Conservation (phyloP, 64 coral and sea anemone genomes). For the Pocillopora damicornis region DNA sequence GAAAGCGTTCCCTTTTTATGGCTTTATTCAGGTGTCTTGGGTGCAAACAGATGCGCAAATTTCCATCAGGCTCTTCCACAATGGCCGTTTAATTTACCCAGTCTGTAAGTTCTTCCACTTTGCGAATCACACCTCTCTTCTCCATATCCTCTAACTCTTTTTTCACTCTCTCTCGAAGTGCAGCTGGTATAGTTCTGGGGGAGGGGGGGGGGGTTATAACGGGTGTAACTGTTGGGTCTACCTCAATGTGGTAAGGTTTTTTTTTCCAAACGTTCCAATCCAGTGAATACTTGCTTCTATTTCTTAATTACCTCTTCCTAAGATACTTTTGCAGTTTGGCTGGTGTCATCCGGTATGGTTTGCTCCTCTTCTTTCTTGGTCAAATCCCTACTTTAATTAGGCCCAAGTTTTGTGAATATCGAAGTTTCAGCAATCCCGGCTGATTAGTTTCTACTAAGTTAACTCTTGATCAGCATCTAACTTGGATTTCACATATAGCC, state of each 20-base stretch:
- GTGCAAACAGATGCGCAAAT: conserved; percentile 17
- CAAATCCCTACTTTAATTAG: conserved; percentile 8
- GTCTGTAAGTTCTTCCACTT: neutral
- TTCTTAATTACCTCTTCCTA: no score
- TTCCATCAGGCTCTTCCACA: conserved; percentile 20
- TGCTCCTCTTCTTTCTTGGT: neutral
- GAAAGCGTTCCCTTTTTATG: neutral
- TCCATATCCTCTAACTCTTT: conserved; percentile 28
- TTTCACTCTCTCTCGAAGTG: conserved; percentile 33
- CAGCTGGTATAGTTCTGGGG: conserved; percentile 37
- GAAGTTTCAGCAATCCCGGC: conserved; percentile 45
- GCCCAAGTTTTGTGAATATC: conserved; percentile 48
- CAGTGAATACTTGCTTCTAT: conserved; percentile 2
- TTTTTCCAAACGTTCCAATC: conserved; percentile 49
- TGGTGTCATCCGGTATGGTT: conserved; percentile 20
- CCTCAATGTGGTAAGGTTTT: no score
- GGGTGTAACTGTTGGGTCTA: no score
- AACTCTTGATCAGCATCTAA: conserved; percentile 24
- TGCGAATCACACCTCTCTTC: neutral
- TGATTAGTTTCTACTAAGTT: conserved; percentile 59
- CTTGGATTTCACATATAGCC: conserved; percentile 54
- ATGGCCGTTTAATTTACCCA: neutral
- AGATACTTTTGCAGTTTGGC: no score
- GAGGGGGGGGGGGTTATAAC: no score
- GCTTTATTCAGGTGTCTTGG: conserved; percentile 1